Conservation (phyloP, 1,140 invertebrate species). For the Ephestia elutella region DNA sequence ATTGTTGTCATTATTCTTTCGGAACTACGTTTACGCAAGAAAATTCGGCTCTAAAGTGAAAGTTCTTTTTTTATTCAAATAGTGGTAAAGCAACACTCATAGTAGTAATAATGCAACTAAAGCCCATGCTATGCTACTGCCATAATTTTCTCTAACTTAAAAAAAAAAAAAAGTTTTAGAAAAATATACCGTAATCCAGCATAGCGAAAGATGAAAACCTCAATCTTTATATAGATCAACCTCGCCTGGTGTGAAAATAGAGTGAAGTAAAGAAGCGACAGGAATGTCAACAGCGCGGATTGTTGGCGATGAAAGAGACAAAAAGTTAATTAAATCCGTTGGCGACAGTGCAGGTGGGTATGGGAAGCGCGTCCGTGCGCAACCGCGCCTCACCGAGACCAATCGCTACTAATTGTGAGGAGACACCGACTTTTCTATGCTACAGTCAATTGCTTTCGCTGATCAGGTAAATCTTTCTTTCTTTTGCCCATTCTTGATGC, state of each 20-base stretch:
- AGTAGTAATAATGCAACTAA: too few species aligned
- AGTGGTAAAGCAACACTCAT: too few species aligned
- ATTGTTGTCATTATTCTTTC: too few species aligned
- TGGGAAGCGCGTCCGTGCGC: constrained; percentile 70
- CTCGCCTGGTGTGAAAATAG: not conserved
- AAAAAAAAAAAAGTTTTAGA: too few species aligned
- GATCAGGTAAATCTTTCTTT: not conserved
- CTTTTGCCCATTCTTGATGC: not conserved
- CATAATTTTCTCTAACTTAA: too few species aligned
- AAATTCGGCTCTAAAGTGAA: too few species aligned
- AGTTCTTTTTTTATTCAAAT: too few species aligned
- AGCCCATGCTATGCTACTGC: too few species aligned
- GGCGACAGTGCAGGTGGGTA: constrained; percentile 56
- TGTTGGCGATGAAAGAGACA: constrained; percentile 32
- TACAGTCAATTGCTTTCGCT: not conserved
- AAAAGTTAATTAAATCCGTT: constrained; percentile 61
- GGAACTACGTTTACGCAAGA: too few species aligned
- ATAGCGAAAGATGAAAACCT: too few species aligned
- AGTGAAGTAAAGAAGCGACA: constrained; percentile 17
- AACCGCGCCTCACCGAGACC: constrained; percentile 53
- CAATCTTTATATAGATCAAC: too few species aligned
- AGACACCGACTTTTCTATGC: constrained; percentile 1
- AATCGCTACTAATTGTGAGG: constrained; percentile 66
- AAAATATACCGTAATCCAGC: too few species aligned
- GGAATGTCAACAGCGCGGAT: constrained; percentile 30